Conservation (phyloP, 2,888 invertebrate genomes). For the Gnatocerus cornutus region DNA sequence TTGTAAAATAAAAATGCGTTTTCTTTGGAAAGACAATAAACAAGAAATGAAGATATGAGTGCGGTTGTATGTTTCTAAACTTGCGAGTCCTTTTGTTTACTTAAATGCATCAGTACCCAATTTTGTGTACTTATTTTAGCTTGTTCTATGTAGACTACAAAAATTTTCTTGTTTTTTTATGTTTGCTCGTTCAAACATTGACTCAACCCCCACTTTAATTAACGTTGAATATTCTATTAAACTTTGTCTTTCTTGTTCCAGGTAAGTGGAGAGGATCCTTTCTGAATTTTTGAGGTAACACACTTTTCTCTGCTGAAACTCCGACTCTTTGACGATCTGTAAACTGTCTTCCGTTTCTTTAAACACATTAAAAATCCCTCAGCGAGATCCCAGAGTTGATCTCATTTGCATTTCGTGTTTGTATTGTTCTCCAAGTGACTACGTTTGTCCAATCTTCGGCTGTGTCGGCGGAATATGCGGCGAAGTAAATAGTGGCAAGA, state of each 20-base stretch:
- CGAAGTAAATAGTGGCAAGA: conserved; percentile 47
- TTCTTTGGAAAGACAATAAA: no score
- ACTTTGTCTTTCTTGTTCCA: neutral
- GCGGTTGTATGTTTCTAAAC: no score
- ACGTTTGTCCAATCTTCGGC: conserved; percentile 30
- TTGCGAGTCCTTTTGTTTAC: no score
- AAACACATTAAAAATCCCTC: conserved; percentile 19
- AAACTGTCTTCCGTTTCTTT: conserved; percentile 7
- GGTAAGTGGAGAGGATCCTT: neutral
- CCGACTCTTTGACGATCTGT: neutral
- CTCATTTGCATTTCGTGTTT: conserved; percentile 34
- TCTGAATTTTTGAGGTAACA: neutral
- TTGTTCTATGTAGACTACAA: no score
- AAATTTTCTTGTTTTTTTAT: no score
- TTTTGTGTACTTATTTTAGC: no score
- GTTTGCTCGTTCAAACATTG: no score
- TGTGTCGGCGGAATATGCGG: conserved; percentile 42
- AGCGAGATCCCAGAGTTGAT: conserved; percentile 15
- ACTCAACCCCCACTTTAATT: no score
- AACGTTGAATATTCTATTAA: no score
- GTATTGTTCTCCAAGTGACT: conserved; percentile 20
- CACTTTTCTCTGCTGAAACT: neutral
- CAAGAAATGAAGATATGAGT: no score
- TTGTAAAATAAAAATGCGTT: no score
- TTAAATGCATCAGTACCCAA: no score